Conservation (phyloP, 2,797 vertebrate species). For the Tapera naevia region DNA sequence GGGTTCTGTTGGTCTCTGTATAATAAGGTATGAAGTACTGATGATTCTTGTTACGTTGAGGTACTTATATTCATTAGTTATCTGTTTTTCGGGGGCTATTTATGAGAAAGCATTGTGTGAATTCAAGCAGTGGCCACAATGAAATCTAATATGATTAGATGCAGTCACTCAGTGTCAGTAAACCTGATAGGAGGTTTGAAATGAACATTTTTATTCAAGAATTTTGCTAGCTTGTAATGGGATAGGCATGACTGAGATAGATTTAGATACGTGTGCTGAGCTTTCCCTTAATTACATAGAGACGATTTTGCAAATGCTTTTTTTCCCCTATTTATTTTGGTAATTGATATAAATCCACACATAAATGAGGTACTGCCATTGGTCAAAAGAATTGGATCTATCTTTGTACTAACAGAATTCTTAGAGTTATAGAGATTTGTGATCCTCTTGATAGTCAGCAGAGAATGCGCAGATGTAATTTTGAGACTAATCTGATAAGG, state of each 20-base stretch:
- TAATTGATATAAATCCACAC: not conserved
- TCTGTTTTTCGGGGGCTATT: not conserved
- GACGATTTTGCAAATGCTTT: not conserved
- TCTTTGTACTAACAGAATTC: not conserved
- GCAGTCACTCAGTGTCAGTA: not conserved
- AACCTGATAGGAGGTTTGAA: not conserved
- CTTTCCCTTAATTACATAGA: not conserved
- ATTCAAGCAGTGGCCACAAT: not conserved
- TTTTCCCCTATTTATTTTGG: not conserved
- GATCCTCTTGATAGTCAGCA: not conserved
- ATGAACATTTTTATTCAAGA: not conserved
- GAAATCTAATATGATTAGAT: not conserved
- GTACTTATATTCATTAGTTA: not conserved
- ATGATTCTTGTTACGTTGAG: not conserved
- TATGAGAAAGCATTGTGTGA: not conserved
- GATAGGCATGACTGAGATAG: not conserved
- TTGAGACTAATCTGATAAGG: not conserved
- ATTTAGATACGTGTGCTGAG: not conserved
- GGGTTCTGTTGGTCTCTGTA: not conserved
- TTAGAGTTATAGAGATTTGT: not conserved
- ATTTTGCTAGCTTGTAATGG: not conserved
- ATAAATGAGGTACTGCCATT: not conserved
- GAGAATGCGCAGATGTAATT: not conserved
- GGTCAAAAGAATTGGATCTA: not conserved
- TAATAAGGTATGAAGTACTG: not conserved